phyloP scores from a whole-genome alignment of 1,140 invertebrate genomes.

The Drosophila ogumai region DNA sequence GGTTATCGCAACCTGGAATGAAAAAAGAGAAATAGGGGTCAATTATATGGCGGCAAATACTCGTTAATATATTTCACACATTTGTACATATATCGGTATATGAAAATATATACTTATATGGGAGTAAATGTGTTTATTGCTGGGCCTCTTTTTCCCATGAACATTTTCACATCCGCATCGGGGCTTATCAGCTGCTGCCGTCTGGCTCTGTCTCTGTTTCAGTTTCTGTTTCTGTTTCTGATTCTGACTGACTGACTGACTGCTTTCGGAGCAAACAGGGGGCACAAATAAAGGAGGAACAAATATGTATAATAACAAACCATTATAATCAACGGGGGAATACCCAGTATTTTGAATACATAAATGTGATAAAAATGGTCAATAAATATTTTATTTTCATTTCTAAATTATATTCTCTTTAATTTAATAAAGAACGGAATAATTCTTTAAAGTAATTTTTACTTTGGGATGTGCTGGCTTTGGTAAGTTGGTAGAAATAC shows the following conservation, averaged over 20 bases:
- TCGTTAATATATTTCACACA: neutral
- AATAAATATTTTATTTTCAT: neutral
- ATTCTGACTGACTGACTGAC: constrained; percentile 11
- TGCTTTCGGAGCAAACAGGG: constrained; percentile 52
- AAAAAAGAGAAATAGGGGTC: constrained; percentile 22
- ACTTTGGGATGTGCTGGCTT: too few species aligned
- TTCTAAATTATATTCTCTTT: neutral
- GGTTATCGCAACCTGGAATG: constrained; percentile 46
- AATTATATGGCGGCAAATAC: constrained; percentile 20
- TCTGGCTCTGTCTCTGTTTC: constrained; percentile 7
- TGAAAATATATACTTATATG: constrained; percentile 9
- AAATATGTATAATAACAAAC: constrained; percentile 27
- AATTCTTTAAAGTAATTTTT: neutral
- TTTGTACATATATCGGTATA: constrained; percentile 12
- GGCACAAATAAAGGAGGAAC: constrained; percentile 48
- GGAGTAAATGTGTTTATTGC: constrained; percentile 25
- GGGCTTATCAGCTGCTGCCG: constrained; percentile 36
- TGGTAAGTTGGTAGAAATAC: too few species aligned
- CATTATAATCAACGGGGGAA: constrained; percentile 9
- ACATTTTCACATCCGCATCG: constrained; percentile 48
- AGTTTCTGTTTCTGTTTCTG: constrained; percentile 9
- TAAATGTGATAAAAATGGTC: neutral
- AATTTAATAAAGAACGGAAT: neutral
- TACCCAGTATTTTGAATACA: neutral
- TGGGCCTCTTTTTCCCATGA: constrained; percentile 15